Evolutionary conservation across 2,113 vertebrate species (phyloP).

Genomic region (Malurus elegans): DNA sequence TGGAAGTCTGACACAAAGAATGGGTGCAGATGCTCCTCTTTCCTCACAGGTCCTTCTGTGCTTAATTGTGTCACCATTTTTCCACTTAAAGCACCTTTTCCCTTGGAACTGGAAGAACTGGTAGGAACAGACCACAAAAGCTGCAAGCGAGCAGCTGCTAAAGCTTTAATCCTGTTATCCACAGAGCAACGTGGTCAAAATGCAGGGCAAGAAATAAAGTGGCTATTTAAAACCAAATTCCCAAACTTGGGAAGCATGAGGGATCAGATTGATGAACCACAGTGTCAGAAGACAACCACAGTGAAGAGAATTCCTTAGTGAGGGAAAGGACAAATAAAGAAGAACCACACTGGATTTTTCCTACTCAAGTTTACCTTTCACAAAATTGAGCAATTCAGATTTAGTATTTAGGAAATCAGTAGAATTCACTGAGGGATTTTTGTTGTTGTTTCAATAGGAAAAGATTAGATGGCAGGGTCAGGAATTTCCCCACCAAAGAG

Average conservation of each 20-base stretch:
- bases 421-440: not conserved
- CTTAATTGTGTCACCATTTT: not conserved
- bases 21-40: not conserved
- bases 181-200: not conserved
- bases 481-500: not conserved
- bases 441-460: not conserved
- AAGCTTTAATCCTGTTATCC: not conserved
- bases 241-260: not conserved
- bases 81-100: not conserved
- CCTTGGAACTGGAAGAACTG: not conserved
- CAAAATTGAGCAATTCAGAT: not conserved
- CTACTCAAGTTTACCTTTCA: not conserved
- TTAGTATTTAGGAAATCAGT: not conserved
- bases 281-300: not conserved
- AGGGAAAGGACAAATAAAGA: not conserved
- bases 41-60: not conserved
- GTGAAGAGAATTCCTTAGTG: not conserved
- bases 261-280: not conserved
- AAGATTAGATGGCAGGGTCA: not conserved
- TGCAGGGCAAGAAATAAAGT: not conserved
- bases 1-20: not conserved
- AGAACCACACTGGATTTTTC: not conserved
- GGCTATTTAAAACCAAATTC: not conserved
- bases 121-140: rapidly evolving
- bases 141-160: not conserved